These are phyloP conservation scores for Rostratula benghalensis DNA, from an alignment of 2,113 vertebrate genomes.

Conservation along the genomic window DNA sequence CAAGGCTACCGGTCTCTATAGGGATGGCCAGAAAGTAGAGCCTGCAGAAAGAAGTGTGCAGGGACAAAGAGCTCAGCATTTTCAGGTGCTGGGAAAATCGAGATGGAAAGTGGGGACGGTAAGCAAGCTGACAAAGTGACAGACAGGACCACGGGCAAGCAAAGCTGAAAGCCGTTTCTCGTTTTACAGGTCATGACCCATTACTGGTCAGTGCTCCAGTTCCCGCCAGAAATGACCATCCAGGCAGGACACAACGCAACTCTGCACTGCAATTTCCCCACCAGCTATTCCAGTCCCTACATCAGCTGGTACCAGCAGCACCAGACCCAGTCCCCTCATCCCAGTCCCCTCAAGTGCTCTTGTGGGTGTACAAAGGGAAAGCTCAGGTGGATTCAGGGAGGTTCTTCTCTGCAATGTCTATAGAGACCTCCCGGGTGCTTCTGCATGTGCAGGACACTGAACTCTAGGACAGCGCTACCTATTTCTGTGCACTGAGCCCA, in stretches of 20 bases:
- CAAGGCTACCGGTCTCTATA: too few relatives aligned
- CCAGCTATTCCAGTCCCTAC: rapidly evolving
- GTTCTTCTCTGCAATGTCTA: not conserved
- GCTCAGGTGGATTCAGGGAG: rapidly evolving
- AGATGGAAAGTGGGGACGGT: not conserved
- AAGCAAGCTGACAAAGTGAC: not conserved
- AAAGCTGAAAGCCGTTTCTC: not conserved
- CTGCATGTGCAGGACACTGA: too few relatives aligned
- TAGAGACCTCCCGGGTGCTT: too few relatives aligned
- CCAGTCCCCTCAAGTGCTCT: not conserved
- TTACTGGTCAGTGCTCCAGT: not conserved
- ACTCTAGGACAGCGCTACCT: too few relatives aligned
- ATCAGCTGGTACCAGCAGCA: not conserved
- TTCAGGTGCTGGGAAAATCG: too few relatives aligned
- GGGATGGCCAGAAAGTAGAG: too few relatives aligned
- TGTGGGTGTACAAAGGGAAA: rapidly evolving
- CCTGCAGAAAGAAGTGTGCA: too few relatives aligned
- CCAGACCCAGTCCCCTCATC: too few relatives aligned
- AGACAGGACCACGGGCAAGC: not conserved
- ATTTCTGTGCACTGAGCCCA: too few relatives aligned
- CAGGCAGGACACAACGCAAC: not conserved
- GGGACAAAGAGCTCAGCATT: too few relatives aligned
- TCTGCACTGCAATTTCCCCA: not conserved
- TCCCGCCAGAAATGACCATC: not conserved
- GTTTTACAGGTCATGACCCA: not conserved